Conservation (phyloP, 2,888 invertebrate genomes). For the Cinara cedri region DNA sequence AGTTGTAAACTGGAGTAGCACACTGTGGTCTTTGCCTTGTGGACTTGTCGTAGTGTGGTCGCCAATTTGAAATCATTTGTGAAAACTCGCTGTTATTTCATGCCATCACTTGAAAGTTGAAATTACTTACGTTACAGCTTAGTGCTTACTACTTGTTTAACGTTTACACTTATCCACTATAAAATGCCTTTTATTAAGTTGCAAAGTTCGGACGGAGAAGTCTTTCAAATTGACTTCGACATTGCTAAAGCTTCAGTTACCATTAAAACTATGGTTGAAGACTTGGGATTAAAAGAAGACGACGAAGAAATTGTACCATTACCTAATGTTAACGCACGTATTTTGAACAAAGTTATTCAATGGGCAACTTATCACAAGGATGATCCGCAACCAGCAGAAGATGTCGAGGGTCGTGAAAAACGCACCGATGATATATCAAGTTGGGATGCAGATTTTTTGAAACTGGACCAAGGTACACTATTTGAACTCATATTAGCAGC, state of each 20-base stretch:
- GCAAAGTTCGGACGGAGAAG: constrained; percentile 93
- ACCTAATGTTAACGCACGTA: constrained; percentile 96
- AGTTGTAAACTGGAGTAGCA: too few species aligned
- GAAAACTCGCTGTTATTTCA: too few species aligned
- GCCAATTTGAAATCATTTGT: too few species aligned
- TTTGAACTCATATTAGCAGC: constrained; percentile 70
- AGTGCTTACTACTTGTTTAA: too few species aligned
- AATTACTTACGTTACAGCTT: too few species aligned
- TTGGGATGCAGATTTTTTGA: constrained; percentile 99
- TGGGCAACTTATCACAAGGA: constrained; percentile 95
- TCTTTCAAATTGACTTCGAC: constrained; percentile 94
- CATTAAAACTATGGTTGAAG: constrained; percentile 97
- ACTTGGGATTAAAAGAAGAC: constrained; percentile 84
- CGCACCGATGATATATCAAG: constrained; percentile 98
- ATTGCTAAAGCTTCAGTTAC: constrained; percentile 97
- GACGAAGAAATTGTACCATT: constrained; percentile 94
- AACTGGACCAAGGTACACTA: constrained; percentile 88
- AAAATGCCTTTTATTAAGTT: constrained; percentile 93
- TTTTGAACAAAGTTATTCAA: constrained; percentile 90
- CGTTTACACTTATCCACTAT: too few species aligned
- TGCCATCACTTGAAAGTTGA: too few species aligned
- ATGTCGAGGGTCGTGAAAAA: constrained; percentile 96
- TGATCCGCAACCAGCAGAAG: constrained; percentile 89
- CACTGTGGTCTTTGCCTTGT: too few species aligned
- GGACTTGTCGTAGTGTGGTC: too few species aligned